phyloP scores from a whole-genome alignment of 2,888 invertebrate genomes.

The Tenthredo scrophulariae region DNA sequence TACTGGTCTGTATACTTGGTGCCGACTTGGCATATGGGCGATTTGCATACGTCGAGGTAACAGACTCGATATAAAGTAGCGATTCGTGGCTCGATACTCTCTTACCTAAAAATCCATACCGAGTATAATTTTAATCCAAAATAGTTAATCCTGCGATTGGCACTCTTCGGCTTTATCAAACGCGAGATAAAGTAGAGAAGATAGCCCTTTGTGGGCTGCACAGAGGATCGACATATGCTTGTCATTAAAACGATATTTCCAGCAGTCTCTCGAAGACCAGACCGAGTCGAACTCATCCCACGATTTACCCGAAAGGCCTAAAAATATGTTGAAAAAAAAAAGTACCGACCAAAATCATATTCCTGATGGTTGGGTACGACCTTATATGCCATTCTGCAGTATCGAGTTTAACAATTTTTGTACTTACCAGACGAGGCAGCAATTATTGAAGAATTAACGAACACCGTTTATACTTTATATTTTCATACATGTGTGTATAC shows the following conservation, averaged over 20 bases:
- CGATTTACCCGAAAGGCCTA: too few species aligned
- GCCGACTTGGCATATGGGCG: slow-evolving; percentile 75
- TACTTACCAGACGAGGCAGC: neutral
- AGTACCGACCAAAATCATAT: too few species aligned
- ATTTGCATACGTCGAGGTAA: slow-evolving; percentile 74
- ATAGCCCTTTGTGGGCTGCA: slow-evolving; percentile 54
- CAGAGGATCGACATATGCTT: too few species aligned
- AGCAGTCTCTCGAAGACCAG: neutral
- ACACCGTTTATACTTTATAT: neutral
- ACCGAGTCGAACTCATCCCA: neutral
- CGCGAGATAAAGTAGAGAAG: neutral
- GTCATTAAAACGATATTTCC: slow-evolving; percentile 71
- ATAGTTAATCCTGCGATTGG: neutral
- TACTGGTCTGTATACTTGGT: slow-evolving; percentile 64
- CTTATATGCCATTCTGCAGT: too few species aligned
- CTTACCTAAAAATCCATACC: neutral
- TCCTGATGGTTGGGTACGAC: too few species aligned
- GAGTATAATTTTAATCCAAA: neutral
- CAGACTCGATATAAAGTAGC: neutral
- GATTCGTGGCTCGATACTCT: neutral
- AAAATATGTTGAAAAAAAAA: too few species aligned
- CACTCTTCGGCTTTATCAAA: neutral
- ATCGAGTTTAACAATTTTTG: neutral
- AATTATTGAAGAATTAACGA: slow-evolving; percentile 37
- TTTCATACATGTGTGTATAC: neutral